phyloP scores from a whole-genome alignment of 2,888 invertebrate species.

The Gerris lacustris region DNA sequence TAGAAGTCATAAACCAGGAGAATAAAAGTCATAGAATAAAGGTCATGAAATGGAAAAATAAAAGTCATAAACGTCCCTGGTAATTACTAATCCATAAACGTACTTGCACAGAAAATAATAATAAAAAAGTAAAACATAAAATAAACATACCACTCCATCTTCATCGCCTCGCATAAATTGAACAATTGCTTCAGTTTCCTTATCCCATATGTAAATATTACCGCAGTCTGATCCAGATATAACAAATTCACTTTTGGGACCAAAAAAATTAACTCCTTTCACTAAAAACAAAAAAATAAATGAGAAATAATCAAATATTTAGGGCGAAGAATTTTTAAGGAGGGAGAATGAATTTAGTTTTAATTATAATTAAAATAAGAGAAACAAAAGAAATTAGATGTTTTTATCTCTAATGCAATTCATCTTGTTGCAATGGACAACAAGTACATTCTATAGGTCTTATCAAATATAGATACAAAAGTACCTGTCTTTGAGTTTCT shows the following conservation, averaged over 20 bases:
- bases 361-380: background rate
- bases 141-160: constrained; percentile 57
- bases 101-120: too few relatives aligned
- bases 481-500: too few relatives aligned
- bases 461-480: too few relatives aligned
- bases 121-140: background rate
- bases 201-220: constrained; percentile 78
- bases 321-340: constrained; percentile 4
- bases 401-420: too few relatives aligned
- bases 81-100: too few relatives aligned
- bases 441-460: too few relatives aligned
- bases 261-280: constrained; percentile 89
- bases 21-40: too few relatives aligned
- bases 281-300: constrained; percentile 38
- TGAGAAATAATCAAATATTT: background rate
- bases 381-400: background rate
- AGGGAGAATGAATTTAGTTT: background rate
- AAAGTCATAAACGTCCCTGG: too few relatives aligned
- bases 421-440: too few relatives aligned
- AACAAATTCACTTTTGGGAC: constrained; percentile 77
- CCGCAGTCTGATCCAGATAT: constrained; percentile 92
- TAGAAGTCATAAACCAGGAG: too few relatives aligned
- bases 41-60: too few relatives aligned
- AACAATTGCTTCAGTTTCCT: constrained; percentile 72
- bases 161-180: constrained; percentile 73